A percentile compares a stretch with the other conserved stretches of the same genome.
Conservation (phyloP, 2,888 invertebrate species). For the Osedax frankpressi region DNA sequence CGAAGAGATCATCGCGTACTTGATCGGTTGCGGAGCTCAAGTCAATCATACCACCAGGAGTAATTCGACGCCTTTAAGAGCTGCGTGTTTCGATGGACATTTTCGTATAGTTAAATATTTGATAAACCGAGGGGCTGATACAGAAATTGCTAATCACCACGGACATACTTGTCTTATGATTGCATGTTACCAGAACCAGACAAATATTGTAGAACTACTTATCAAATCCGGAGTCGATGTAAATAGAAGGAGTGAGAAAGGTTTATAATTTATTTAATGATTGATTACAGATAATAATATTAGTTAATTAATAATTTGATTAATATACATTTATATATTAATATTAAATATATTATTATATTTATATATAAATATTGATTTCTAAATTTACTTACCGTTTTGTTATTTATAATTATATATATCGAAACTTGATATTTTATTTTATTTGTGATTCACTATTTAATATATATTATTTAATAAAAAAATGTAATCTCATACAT, state of each 20-base stretch:
- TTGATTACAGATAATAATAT: not conserved
- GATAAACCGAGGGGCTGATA: conserved; percentile 79
- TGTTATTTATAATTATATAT: no score
- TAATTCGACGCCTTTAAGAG: conserved; percentile 45
- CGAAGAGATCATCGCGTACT: conserved; percentile 66
- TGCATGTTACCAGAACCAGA: conserved; percentile 87
- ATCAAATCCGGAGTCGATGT: conserved; percentile 74
- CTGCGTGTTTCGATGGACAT: conserved; percentile 47
- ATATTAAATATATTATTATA: no score
- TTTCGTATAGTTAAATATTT: conserved; percentile 64
- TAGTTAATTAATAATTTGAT: no score
- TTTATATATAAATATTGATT: no score
- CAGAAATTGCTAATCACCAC: conserved; percentile 79
- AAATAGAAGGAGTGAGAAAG: conserved; percentile 62
- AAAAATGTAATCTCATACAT: no score
- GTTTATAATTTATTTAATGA: conserved; percentile 29
- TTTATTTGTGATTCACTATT: no score
- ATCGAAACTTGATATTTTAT: no score
- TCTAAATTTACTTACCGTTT: no score
- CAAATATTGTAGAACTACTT: conserved; percentile 75
- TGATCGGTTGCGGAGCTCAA: conserved; percentile 66
- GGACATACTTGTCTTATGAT: conserved; percentile 93
- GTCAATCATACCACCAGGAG: conserved; percentile 67
- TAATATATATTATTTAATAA: no score
- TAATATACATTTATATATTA: no score